phyloP scores from a whole-genome alignment of 2,888 invertebrate species.

The Cephus spinipes region DNA sequence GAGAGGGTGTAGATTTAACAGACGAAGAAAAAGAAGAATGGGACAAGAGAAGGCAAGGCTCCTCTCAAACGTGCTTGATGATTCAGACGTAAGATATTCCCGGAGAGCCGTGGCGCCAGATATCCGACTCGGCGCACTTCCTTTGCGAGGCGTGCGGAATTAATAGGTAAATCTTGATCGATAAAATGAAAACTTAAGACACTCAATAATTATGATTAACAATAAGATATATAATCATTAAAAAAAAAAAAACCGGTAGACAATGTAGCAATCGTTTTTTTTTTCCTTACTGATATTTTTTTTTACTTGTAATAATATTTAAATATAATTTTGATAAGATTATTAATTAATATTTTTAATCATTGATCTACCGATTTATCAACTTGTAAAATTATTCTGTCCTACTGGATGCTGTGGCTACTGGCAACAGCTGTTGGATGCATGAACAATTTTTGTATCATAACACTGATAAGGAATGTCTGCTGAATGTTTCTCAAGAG shows the following conservation, averaged over 20 bases:
- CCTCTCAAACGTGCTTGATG: slow-evolving; percentile 28
- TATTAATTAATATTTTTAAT: not conserved
- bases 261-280: not conserved
- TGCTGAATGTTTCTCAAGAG: not conserved
- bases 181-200: slow-evolving; percentile 18
- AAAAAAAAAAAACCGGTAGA: not conserved
- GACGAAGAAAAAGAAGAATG: not conserved
- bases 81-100: slow-evolving; percentile 60
- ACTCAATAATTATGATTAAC: not conserved
- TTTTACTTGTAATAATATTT: not conserved
- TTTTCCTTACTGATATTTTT: not conserved
- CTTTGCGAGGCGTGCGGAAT: slow-evolving; percentile 38
- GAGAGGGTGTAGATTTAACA: not conserved
- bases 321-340: not conserved
- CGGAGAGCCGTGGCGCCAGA: slow-evolving; percentile 56
- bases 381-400: not conserved
- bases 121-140: slow-evolving; percentile 54
- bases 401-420: not conserved
- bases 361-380: not conserved
- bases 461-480: not conserved
- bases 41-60: not conserved
- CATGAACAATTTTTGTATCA: not conserved
- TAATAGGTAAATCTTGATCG: slow-evolving; percentile 33
- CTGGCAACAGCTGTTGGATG: not conserved
- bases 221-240: not conserved